phyloP scores from a whole-genome alignment of 1,140 invertebrate species.

The Neuroterus valhalla region DNA sequence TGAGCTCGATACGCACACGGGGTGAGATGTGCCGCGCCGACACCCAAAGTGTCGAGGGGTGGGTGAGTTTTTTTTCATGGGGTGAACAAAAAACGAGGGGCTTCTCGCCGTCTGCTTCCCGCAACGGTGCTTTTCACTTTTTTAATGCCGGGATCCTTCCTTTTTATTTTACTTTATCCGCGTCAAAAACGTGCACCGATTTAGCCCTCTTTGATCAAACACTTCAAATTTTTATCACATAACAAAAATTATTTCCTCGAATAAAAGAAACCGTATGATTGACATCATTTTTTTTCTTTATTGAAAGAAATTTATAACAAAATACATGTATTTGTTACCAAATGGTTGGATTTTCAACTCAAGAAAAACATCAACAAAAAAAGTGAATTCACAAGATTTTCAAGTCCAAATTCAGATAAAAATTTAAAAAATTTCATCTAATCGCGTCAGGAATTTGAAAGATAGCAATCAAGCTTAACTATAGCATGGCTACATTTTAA shows the following conservation, averaged over 20 bases:
- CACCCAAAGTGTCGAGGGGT: slow-evolving; percentile 54
- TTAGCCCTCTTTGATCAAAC: background rate
- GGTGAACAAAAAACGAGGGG: slow-evolving; percentile 55
- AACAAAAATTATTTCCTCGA: too few relatives aligned
- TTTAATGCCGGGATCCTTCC: slow-evolving; percentile 44
- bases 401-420: too few relatives aligned
- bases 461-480: too few relatives aligned
- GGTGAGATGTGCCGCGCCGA: slow-evolving; percentile 58
- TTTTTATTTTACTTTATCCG: slow-evolving; percentile 43
- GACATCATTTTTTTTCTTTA: background rate
- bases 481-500: too few relatives aligned
- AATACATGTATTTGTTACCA: too few relatives aligned
- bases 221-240: background rate
- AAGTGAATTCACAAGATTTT: too few relatives aligned
- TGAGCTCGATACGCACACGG: slow-evolving; percentile 59
- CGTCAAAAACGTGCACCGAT: slow-evolving; percentile 41
- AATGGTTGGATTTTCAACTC: too few relatives aligned
- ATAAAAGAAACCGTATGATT: too few relatives aligned
- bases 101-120: slow-evolving; percentile 26
- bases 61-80: slow-evolving; percentile 53
- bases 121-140: slow-evolving; percentile 29
- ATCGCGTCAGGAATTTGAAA: too few relatives aligned
- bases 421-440: too few relatives aligned
- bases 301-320: too few relatives aligned
- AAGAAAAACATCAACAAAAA: too few relatives aligned